Evolutionary conservation across 37 sponge, comb jelly and placozoan species (phyloP), one percentile per base, ranked within the genome.

Genomic region (Agelas oroides): DNA sequence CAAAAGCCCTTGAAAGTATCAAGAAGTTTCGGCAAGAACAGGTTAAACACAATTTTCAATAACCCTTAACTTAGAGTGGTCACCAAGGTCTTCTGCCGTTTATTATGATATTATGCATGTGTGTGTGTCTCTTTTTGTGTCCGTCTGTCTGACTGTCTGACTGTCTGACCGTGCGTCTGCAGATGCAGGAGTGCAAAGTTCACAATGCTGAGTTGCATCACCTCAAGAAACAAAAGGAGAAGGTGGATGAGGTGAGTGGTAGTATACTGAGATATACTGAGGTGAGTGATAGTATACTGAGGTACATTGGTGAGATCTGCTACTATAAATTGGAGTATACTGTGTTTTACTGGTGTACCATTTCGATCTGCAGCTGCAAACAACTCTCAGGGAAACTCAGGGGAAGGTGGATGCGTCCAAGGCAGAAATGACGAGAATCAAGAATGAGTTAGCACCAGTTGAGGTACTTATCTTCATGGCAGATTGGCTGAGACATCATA

Each of bases 1-100:
- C 85, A 17, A 91, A 91, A 73, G 95, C 95, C 32, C 87, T 95
- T 1, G 95, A 95, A 15, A 86, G 77, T 75, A 71, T 95, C 53
- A 88, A 86, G 68, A 85, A 89, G 41, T 63, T 91, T 20, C 62
- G 66, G 38, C 31, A 71, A 21, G 87, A 86, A 24, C 76, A 86
- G 91, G 91, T 91, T n/a, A n/a, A n/a, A n/a, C n/a, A n/a, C n/a
- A n/a, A n/a, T n/a, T n/a, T n/a, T n/a, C n/a, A n/a, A n/a, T n/a
- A n/a, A n/a, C n/a, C n/a, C n/a, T n/a, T n/a, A n/a, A n/a, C n/a
- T n/a, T n/a, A n/a, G n/a, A n/a, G n/a, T n/a, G n/a, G n/a, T n/a
- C n/a, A n/a, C n/a, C n/a, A n/a, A n/a, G n/a, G n/a, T n/a, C n/a
- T n/a, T n/a, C n/a, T n/a, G n/a, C n/a, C n/a, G n/a, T n/a, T n/a